Conservation (phyloP, 2,797 vertebrate species). For the Chloroceryle inda region DNA sequence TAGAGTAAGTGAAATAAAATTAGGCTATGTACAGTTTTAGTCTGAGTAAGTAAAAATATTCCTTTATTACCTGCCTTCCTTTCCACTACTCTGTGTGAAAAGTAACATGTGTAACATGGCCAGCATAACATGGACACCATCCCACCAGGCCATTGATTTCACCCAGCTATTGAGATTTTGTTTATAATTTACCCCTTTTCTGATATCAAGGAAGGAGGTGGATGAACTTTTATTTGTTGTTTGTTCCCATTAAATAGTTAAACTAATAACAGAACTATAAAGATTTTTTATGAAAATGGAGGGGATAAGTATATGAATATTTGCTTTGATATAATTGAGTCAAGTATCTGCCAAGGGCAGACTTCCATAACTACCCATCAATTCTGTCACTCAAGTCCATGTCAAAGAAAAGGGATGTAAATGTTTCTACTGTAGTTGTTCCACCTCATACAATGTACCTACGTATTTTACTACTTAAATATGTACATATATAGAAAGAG, state of each 20-base stretch:
- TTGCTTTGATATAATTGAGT: background rate
- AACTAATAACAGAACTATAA: background rate
- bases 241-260: background rate
- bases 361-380: background rate
- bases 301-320: background rate
- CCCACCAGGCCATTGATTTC: background rate
- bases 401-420: background rate
- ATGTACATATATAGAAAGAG: fast-evolving
- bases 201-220: background rate
- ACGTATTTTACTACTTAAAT: background rate
- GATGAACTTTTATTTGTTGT: background rate
- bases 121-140: background rate
- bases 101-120: fast-evolving
- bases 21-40: background rate
- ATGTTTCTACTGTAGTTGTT: background rate
- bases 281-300: background rate
- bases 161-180: background rate
- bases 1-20: background rate
- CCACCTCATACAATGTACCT: background rate
- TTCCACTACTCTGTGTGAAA: background rate
- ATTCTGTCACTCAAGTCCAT: background rate
- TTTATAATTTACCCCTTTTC: background rate
- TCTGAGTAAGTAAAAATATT: background rate
- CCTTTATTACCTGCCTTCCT: background rate
- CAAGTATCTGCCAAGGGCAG: background rate